Percentiles rank a stretch among this genome's conserved stretches.
Conservation (phyloP, 2,113 vertebrate genomes). For the Syrrhaptes paradoxus region DNA sequence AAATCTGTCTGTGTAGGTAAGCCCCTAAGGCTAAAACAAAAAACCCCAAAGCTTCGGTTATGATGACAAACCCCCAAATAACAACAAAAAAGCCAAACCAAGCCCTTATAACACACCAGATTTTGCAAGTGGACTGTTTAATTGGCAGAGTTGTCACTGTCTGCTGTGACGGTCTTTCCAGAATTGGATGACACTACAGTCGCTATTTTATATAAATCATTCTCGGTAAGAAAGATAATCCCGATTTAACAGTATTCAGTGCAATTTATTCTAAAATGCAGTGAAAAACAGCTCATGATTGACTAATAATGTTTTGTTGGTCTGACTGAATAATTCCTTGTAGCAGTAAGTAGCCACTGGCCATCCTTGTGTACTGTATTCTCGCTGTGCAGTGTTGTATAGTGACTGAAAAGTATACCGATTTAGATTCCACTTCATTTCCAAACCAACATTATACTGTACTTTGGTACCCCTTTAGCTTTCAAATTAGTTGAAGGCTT, state of each 20-base stretch:
- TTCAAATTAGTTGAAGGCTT: not conserved
- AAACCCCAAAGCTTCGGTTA: not conserved
- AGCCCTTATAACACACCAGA: not conserved
- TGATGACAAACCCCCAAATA: not conserved
- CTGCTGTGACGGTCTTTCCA: not conserved
- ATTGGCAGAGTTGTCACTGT: not conserved
- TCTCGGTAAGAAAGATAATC: not conserved
- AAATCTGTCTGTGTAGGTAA: not conserved
- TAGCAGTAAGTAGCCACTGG: not conserved
- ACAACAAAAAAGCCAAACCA: not conserved
- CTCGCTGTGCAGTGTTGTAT: not conserved
- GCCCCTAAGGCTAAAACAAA: not conserved
- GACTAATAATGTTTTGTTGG: not conserved
- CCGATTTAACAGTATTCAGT: not conserved
- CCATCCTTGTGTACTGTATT: not conserved
- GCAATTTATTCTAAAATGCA: not conserved
- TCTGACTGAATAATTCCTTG: not conserved
- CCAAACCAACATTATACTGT: not conserved
- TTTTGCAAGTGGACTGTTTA: not conserved
- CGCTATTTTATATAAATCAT: not conserved
- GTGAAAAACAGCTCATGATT: not conserved
- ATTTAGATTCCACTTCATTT: not conserved
- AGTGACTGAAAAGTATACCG: not conserved
- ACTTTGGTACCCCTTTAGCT: not conserved
- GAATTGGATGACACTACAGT: not conserved